phyloP scores from a whole-genome alignment of 2,888 invertebrate genomes.

The Eustalomyia histrio region DNA sequence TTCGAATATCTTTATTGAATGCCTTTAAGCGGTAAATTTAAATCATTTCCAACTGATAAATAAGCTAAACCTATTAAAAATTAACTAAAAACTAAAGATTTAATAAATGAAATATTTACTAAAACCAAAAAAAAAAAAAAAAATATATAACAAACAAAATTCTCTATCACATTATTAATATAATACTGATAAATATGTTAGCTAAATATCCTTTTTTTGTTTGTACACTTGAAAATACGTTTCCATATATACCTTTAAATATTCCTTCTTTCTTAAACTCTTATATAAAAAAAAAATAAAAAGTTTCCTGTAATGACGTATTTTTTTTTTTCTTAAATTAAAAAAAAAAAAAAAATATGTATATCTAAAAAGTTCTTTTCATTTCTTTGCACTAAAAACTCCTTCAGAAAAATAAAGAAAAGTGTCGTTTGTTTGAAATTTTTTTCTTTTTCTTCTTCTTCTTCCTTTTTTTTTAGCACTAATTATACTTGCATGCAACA shows the following conservation, averaged over 20 bases:
- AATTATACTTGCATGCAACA: conserved; percentile 63
- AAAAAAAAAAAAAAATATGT: conserved; percentile 11
- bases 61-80: not conserved
- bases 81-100: not conserved
- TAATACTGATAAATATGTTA: not conserved
- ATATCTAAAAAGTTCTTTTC: conserved; percentile 8
- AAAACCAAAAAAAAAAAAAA: not conserved
- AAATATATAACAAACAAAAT: not conserved
- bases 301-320: conserved; percentile 30
- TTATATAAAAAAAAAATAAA: conserved; percentile 8
- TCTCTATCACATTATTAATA: not conserved
- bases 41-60: too few species aligned
- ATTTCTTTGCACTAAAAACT: conserved; percentile 4
- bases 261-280: conserved; percentile 12
- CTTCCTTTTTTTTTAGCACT: conserved; percentile 39
- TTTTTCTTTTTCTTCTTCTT: conserved; percentile 1
- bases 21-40: too few species aligned
- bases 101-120: not conserved
- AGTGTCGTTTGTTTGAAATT: conserved; percentile 8
- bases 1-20: not conserved
- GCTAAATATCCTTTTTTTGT: conserved; percentile 2
- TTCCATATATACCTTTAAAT: not conserved
- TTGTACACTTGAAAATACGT: not conserved
- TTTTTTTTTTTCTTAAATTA: conserved; percentile 3
- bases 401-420: not conserved